These are phyloP conservation scores for Esox masquinongy DNA, from an alignment of 2,797 vertebrate species.

Conservation along the genomic window DNA sequence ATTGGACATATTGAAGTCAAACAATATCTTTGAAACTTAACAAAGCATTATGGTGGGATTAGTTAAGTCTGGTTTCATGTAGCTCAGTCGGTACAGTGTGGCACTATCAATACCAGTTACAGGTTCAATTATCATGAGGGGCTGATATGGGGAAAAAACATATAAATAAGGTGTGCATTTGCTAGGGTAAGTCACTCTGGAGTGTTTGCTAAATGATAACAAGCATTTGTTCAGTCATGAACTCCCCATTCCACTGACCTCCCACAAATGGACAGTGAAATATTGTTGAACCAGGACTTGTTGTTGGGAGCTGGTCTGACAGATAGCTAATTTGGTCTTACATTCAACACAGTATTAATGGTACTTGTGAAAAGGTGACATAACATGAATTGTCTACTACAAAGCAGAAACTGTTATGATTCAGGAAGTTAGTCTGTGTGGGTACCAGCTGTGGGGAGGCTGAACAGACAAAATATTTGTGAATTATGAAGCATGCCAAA, in stretches of 20 bases:
- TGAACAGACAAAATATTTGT: slow-evolving; percentile 23
- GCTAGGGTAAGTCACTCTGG: too few species aligned
- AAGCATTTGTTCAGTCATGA: neutral
- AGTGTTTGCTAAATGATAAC: too few species aligned
- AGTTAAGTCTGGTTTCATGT: too few species aligned
- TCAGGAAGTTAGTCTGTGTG: neutral
- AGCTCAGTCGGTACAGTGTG: too few species aligned
- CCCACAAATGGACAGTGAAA: neutral
- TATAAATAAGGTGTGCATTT: too few species aligned
- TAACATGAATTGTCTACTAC: neutral
- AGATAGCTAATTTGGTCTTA: neutral
- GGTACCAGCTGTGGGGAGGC: neutral
- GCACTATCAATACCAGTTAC: too few species aligned
- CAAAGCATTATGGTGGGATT: neutral
- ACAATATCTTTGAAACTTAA: neutral
- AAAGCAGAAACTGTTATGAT: too few species aligned
- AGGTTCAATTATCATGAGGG: too few species aligned
- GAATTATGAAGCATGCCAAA: slow-evolving; percentile 33
- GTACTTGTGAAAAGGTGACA: neutral
- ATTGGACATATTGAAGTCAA: neutral
- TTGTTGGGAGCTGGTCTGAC: neutral
- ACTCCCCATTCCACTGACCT: neutral
- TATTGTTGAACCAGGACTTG: neutral
- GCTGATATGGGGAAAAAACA: too few species aligned
- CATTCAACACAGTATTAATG: neutral